phyloP scores from a whole-genome alignment of 2,888 invertebrate genomes.

The Drosophila sordidula region DNA sequence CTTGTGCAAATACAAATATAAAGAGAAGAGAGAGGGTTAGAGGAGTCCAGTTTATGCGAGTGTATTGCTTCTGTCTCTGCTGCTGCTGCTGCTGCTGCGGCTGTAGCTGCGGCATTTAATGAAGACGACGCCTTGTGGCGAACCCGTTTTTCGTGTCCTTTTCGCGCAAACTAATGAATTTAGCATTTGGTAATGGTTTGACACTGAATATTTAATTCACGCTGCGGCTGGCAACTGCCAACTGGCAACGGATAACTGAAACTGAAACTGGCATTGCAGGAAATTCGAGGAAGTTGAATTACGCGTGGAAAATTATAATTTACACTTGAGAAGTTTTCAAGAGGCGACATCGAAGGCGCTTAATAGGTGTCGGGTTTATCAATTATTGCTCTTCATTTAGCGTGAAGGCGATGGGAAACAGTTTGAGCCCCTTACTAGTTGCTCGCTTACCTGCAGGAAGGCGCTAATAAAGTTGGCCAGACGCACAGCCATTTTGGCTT shows the following conservation, averaged over 20 bases:
- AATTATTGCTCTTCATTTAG: constrained; percentile 80
- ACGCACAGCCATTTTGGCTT: constrained; percentile 98
- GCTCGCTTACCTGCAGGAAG: constrained; percentile 91
- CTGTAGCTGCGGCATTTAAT: constrained; percentile 61
- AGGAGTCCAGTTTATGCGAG: constrained; percentile 33
- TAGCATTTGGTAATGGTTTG: constrained; percentile 81
- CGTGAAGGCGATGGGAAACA: constrained; percentile 73
- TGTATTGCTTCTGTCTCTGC: constrained; percentile 12
- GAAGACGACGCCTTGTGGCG: constrained; percentile 72
- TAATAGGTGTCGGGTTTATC: constrained; percentile 80
- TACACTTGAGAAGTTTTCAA: constrained; percentile 82
- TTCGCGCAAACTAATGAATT: constrained; percentile 80
- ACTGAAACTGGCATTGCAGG: constrained; percentile 77
- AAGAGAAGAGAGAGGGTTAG: constrained; percentile 24
- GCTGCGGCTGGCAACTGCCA: constrained; percentile 58
- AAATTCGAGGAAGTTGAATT: constrained; percentile 84
- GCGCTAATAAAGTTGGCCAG: constrained; percentile 98
- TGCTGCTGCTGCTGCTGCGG: constrained; percentile 31
- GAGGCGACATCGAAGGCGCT: constrained; percentile 76
- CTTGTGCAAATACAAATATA: constrained; percentile 71
- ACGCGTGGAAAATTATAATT: constrained; percentile 83
- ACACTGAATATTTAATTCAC: constrained; percentile 84
- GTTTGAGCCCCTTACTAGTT: constrained; percentile 22
- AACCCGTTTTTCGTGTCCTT: constrained; percentile 83
- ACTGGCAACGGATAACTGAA: constrained; percentile 36